These are phyloP conservation scores for Styela clava DNA, from an alignment of 23 tunicate species.

Conservation along the genomic window DNA sequence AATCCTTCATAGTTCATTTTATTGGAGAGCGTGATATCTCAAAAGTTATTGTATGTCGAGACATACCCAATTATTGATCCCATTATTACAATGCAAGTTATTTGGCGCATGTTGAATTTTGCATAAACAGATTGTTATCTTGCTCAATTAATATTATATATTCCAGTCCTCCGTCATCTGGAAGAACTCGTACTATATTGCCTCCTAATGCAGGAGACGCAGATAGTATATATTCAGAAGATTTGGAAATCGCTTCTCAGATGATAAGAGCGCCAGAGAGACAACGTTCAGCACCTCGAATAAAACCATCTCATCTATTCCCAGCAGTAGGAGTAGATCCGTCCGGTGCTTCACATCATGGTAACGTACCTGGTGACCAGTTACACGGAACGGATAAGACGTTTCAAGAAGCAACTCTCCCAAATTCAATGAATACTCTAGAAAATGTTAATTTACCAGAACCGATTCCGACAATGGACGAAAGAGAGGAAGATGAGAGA, in stretches of 20 bases:
- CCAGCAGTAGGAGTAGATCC: background rate
- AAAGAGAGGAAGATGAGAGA: background rate
- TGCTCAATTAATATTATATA: too few relatives aligned
- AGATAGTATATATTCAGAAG: slow-evolving; percentile 58
- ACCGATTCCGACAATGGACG: background rate
- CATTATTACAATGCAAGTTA: too few relatives aligned
- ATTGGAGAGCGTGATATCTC: too few relatives aligned
- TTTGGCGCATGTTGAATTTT: too few relatives aligned
- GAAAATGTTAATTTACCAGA: background rate
- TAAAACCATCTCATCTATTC: background rate
- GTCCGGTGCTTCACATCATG: background rate
- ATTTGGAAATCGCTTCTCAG: slow-evolving; percentile 23
- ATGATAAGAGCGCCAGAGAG: slow-evolving; percentile 50
- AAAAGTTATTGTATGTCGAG: too few relatives aligned
- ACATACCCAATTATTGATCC: too few relatives aligned
- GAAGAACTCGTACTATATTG: slow-evolving; percentile 49
- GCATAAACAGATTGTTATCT: too few relatives aligned
- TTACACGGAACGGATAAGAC: background rate
- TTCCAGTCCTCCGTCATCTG: slow-evolving; percentile 5
- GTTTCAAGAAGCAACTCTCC: background rate
- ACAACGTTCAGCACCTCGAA: background rate
- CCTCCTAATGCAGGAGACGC: slow-evolving; percentile 52
- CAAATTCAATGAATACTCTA: background rate
- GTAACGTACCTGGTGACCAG: background rate
- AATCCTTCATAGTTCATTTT: too few relatives aligned